Percentiles rank a stretch among this genome's conserved stretches.
These are phyloP conservation scores for Eucera pruinosa DNA, from an alignment of 2,888 invertebrate genomes.

Conservation along the genomic window DNA sequence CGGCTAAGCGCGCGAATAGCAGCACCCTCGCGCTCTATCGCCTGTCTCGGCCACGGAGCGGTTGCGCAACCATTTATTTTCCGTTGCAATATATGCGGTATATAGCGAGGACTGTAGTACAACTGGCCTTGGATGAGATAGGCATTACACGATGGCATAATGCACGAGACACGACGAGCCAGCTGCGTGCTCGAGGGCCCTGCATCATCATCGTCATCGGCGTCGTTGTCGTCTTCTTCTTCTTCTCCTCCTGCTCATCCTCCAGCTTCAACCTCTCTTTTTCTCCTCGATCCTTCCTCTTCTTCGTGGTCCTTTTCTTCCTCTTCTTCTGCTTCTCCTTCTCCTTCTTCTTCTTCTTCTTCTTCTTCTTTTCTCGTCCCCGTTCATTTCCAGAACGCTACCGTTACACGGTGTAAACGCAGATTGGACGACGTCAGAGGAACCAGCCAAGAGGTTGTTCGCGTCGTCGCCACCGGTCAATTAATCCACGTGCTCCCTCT, in stretches of 20 bases:
- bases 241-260: slow-evolving; percentile 12
- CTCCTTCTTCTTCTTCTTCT: background rate
- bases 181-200: slow-evolving; percentile 72
- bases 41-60: slow-evolving; percentile 52
- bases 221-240: slow-evolving; percentile 55
- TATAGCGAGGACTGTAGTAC: slow-evolving; percentile 77
- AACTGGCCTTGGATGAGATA: slow-evolving; percentile 83
- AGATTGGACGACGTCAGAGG: slow-evolving; percentile 46
- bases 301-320: background rate
- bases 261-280: slow-evolving; percentile 1
- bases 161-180: slow-evolving; percentile 72
- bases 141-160: slow-evolving; percentile 82
- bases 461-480: slow-evolving; percentile 45
- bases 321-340: slow-evolving; percentile 5
- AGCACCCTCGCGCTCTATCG: slow-evolving; percentile 76
- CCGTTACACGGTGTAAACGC: slow-evolving; percentile 62
- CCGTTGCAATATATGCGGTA: slow-evolving; percentile 74
- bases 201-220: slow-evolving; percentile 72
- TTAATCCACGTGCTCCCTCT: slow-evolving; percentile 44
- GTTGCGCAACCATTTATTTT: slow-evolving; percentile 84
- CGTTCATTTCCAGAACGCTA: slow-evolving; percentile 58
- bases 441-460: slow-evolving; percentile 21
- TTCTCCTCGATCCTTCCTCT: background rate
- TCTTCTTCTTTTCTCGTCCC: slow-evolving; percentile 28
- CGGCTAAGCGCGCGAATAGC: slow-evolving; percentile 65